Percentiles rank a stretch among this genome's conserved stretches.
phyloP scores from a whole-genome alignment of 2,113 vertebrate genomes.

The Bothrops jararaca region DNA sequence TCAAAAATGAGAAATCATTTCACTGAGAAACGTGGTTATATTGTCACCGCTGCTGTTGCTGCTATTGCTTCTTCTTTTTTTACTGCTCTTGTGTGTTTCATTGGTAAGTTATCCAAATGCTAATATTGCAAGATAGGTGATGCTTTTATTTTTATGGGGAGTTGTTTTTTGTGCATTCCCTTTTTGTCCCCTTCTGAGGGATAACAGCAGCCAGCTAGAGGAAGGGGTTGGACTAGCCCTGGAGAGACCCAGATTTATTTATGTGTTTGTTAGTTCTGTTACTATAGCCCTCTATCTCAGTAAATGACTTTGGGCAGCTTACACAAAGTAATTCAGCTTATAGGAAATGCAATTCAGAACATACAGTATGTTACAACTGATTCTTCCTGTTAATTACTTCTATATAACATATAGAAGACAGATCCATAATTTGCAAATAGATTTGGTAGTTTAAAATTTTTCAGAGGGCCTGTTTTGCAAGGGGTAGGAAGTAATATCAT shows the following conservation, averaged over 20 bases:
- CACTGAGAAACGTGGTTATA: accelerated
- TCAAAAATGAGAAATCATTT: background rate
- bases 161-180: background rate
- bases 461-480: no score
- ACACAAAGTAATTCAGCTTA: no score
- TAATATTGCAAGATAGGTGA: background rate
- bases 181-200: background rate
- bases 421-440: no score
- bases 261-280: no score
- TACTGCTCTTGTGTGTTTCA: background rate
- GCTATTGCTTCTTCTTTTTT: accelerated
- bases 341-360: no score
- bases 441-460: no score
- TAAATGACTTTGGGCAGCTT: no score
- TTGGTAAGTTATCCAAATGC: background rate
- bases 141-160: background rate
- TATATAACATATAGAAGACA: no score
- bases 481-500: no score
- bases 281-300: no score
- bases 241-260: background rate
- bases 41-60: background rate
- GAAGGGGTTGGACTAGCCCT: background rate
- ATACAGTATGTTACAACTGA: no score
- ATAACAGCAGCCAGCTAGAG: background rate
- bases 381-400: no score